Evolutionary conservation across 1,140 invertebrate species (phyloP), one percentile per base, ranked within the genome.

Genomic region (Penaeus indicus): DNA sequence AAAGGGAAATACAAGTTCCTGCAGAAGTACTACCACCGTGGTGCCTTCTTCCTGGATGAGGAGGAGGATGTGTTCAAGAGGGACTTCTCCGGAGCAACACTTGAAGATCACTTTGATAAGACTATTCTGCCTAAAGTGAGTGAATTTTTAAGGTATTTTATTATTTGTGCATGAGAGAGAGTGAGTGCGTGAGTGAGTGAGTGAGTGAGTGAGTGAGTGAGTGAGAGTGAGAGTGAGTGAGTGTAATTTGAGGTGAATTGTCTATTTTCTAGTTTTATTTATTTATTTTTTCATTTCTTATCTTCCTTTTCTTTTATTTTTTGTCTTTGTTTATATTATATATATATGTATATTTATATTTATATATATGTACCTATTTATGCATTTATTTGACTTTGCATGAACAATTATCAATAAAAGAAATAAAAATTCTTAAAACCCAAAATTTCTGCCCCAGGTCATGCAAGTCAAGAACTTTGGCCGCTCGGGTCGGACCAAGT

Each of bases 1-100:
- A 99, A 99, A 94, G 99, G 99, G 85, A 99, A 99, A 94, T 99
- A 99, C 94, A 99, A 99, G 92, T 99, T 99, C 93, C 93, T 99
- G 89, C 99, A 99, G 94, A 99, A 99, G 93, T 99, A 99, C 93
- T 99, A 99, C 92, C 99, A 99, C 94, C 95, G 99, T 91, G 99
- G 99, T 93, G 98, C 97, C 0, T 99, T 99, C 94, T 99, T 97
- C 93, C 94, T 99, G 94, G 94, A 91, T 32, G 27, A 85, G 13
- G 91, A 92, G 94, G 97, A 99, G 89, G 96, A 96, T 47, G 95
- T 99, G 22, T 96, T 96, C 90, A 98, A 98, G 92, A 95, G 98
- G 92, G 98, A 99, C 92, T 99, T 99, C 93, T 97, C 98, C 16
- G 96, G 97, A 90, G 97, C 99, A 0, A 99, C 99, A 0, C 93